Evolutionary conservation across 2,888 invertebrate species (phyloP), one percentile per base, ranked within the genome.

Genomic region (Lumbricus terrestris): DNA sequence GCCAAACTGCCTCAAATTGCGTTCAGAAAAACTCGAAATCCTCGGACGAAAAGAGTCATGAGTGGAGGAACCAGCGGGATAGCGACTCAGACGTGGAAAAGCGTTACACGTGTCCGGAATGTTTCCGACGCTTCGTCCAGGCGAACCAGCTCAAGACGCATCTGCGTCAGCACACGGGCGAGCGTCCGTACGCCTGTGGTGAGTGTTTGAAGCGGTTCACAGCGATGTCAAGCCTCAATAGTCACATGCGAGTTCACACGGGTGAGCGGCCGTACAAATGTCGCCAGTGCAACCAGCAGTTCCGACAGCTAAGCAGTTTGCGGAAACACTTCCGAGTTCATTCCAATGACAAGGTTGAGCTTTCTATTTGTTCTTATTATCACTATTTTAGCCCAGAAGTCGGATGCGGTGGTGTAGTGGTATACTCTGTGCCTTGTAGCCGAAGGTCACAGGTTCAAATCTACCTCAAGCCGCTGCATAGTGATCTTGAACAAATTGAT

Each of bases 171-270:
- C 85, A 85, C 85, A 85, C 85, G 6, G 85, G 85, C 0, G 85
- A 85, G 8, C 85, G 85, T 5, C 85, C 85, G n/a, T 85, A 34
- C 8, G 37, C 35, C 8, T 85, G 85, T 37, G 85, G 85, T 0
- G 85, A 85, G 37, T 85, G 85, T 35, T 85, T 85, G 6, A 85
- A 85, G 37, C 37, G 85, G 35, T 85, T 85, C 23, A 85, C 85
- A 11, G 85, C 85, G 0, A 85, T 85, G 85, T 85, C 85, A 20
- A 85, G 85, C 23, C 85, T 85, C 35, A 85, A 85, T 34, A 37
- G 85, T 34, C 85, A 85, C 85, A 85, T 85, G 85, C 16, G 85
- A 33, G 85, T 85, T 1, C 85, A 85, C 85, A 85, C 85, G 35
- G 85, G 85, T 1, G 85, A 85, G 15, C 16, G 85, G 2, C 85